phyloP scores from a whole-genome alignment of 2,888 invertebrate genomes.

The Erpobdella octoculata region DNA sequence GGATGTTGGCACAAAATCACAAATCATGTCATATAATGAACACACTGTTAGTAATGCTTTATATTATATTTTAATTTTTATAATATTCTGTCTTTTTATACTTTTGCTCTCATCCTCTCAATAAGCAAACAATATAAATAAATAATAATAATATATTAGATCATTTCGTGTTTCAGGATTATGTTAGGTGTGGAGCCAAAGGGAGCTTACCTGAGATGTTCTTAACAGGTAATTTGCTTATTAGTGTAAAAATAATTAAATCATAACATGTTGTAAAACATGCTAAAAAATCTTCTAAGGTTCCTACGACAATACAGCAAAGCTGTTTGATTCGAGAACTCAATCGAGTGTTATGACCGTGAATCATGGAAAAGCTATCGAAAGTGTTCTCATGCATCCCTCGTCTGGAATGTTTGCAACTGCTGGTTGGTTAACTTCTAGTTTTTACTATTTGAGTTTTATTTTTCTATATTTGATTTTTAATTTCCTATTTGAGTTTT shows the following conservation, averaged over 20 bases:
- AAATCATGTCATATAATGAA: slow-evolving; percentile 57
- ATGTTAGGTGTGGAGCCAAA: slow-evolving; percentile 72
- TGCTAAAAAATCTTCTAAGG: slow-evolving; percentile 40
- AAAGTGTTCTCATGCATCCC: slow-evolving; percentile 77
- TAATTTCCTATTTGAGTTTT: neutral
- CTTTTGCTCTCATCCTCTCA: neutral
- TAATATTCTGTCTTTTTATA: neutral
- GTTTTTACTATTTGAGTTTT: neutral
- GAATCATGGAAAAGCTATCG: slow-evolving; percentile 81
- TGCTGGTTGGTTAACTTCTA: slow-evolving; percentile 64
- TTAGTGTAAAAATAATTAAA: too few species aligned
- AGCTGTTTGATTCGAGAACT: slow-evolving; percentile 76
- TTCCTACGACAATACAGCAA: slow-evolving; percentile 78
- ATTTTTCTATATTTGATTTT: neutral
- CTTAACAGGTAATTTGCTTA: slow-evolving; percentile 43
- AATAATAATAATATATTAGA: neutral
- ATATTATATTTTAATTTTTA: neutral
- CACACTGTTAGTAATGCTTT: slow-evolving; percentile 48
- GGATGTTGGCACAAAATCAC: slow-evolving; percentile 79
- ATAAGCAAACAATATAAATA: neutral
- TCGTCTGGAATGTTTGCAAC: slow-evolving; percentile 81
- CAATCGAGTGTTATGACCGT: slow-evolving; percentile 64
- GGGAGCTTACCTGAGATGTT: slow-evolving; percentile 56
- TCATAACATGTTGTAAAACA: neutral
- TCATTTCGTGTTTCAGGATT: slow-evolving; percentile 58